Percentiles rank a stretch among this genome's conserved stretches.
phyloP scores from a whole-genome alignment of 2,113 vertebrate species.

The Desmodus rotundus region DNA sequence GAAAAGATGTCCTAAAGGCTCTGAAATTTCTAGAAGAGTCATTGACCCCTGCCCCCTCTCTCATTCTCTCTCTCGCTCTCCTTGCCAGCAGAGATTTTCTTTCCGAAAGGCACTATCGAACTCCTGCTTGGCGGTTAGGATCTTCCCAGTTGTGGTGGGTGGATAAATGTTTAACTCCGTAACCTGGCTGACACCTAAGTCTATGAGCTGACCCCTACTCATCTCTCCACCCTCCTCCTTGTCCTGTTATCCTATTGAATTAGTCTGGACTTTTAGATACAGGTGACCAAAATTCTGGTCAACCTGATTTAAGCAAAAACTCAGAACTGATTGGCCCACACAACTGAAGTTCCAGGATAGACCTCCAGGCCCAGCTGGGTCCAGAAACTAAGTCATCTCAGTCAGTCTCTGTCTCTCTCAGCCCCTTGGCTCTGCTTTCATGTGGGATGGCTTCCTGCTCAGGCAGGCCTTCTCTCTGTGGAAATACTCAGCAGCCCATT shows the following conservation, averaged over 20 bases:
- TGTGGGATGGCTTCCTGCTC: background rate
- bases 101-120: background rate
- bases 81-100: background rate
- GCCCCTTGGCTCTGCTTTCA: background rate
- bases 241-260: background rate
- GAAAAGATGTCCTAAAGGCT: constrained; percentile 57
- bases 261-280: background rate
- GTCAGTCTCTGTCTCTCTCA: background rate
- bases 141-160: background rate
- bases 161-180: background rate
- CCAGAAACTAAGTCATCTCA: background rate
- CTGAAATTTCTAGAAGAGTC: constrained; percentile 60
- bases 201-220: background rate
- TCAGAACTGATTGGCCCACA: background rate
- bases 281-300: background rate
- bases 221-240: background rate
- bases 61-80: background rate
- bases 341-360: background rate
- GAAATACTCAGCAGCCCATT: background rate
- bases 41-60: background rate
- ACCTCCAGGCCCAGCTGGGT: background rate
- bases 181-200: background rate
- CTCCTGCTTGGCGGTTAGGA: no score
- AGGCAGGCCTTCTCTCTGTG: background rate
- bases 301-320: background rate